Evolutionary conservation across 2,888 invertebrate genomes (phyloP).

Genomic region (Schrankia costaestrigalis): DNA sequence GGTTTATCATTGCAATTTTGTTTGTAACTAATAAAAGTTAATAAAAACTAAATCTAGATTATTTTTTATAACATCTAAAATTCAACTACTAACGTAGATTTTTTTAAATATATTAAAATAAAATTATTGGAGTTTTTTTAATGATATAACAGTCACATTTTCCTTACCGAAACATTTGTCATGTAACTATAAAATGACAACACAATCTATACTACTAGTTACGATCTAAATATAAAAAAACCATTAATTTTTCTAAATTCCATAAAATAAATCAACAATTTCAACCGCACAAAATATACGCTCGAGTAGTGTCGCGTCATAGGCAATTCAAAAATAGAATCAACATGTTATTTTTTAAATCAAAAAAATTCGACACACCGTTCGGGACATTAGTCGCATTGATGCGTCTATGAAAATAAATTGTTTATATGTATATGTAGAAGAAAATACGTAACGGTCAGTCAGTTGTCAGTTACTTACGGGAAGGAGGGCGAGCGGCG

Average conservation of each 20-base stretch:
- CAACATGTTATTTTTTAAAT: constrained; percentile 26
- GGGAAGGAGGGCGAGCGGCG: constrained; percentile 53
- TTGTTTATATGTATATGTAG: constrained; percentile 62
- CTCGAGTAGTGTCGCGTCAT: constrained; percentile 32
- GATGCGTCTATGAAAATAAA: constrained; percentile 74
- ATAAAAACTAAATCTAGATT: too few species aligned
- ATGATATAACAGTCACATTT: too few species aligned
- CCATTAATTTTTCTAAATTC: constrained; percentile 6
- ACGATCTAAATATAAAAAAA: background rate
- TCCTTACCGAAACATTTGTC: too few species aligned
- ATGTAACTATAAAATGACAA: too few species aligned
- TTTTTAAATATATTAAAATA: too few species aligned
- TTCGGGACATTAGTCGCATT: constrained; percentile 38
- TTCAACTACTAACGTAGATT: too few species aligned
- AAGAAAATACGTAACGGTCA: constrained; percentile 66
- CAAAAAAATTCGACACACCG: constrained; percentile 24
- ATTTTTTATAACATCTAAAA: too few species aligned
- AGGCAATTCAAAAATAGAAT: constrained; percentile 51
- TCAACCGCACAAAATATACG: constrained; percentile 14
- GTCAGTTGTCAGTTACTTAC: constrained; percentile 73
- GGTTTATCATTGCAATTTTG: too few species aligned
- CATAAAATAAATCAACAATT: constrained; percentile 12
- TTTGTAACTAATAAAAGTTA: too few species aligned
- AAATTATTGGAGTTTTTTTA: too few species aligned
- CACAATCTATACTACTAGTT: too few species aligned